Evolutionary conservation across 2,797 vertebrate genomes (phyloP), one percentile per base, ranked within the genome.

Genomic region (Myotis daubentonii): DNA sequence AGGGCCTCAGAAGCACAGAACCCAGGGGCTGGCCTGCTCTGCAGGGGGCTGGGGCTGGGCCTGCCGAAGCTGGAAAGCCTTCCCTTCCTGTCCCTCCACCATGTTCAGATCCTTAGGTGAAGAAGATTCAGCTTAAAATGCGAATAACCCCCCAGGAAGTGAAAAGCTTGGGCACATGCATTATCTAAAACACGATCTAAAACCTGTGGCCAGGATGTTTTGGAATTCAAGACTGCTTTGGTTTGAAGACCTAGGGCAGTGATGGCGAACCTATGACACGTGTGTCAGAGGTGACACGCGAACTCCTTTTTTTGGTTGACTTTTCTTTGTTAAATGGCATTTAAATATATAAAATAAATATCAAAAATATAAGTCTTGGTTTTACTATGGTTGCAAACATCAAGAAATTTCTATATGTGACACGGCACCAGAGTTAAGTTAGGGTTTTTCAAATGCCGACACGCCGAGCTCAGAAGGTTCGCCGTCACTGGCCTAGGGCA

Each of bases 1-100:
- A 23, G 3, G 23, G 4, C 85, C 81, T 30, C 0, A 0, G 41
- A 51, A 57, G 30, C 25, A 51, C 0, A 0, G 19, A 6, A 2
- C 23, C 11, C 8, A 16, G 47, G 68, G 0, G 0, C 82, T 20
- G 6, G 3, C 25, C 19, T 38, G 38, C 4, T 8, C 60, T 68
- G 23, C 10, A 10, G 38, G 0, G 2, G 33, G 17, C 8, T 1
- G 2, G 3, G 10, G 30, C 8, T 2, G 8, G 49, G 68, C 22
- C 11, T 33, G 25, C 0, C 0, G 28, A 2, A 12, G 2, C 25
- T 17, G 25, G 62, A 53, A 60, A 68, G 30, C 44, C 25, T 33
- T 9, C 23, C 51, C 47, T 28, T 70, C 25, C n/a, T 8, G 11
- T 2, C 22, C 19, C 38, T 36, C 22, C 19, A 30, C 13, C 44